Evolutionary conservation across 2,113 vertebrate species (phyloP).

Genomic region (Helogale parvula): DNA sequence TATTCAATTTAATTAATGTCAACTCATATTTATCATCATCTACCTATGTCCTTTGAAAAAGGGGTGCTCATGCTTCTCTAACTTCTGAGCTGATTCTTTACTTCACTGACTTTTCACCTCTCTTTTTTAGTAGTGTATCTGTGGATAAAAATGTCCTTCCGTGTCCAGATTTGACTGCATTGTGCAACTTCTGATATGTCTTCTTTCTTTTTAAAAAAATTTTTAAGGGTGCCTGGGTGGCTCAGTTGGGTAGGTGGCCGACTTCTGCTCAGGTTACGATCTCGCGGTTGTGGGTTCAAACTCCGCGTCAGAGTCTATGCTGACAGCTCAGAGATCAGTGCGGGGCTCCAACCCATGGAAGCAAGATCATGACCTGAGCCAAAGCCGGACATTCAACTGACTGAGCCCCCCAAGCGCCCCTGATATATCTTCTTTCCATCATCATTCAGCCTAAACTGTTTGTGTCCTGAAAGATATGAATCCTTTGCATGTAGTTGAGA

Average conservation of each 20-base stretch:
- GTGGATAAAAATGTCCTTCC: background rate
- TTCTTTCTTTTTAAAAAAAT: too few relatives aligned
- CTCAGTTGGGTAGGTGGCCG: too few relatives aligned
- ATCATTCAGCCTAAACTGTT: background rate
- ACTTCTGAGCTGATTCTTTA: background rate
- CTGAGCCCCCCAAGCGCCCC: too few relatives aligned
- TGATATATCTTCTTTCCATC: background rate
- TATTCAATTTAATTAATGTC: background rate
- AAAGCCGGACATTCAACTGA: too few relatives aligned
- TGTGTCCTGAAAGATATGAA: background rate
- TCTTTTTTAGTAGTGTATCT: background rate
- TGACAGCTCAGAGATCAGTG: too few relatives aligned
- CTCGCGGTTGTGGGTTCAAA: too few relatives aligned
- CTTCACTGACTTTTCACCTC: background rate
- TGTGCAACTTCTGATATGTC: background rate
- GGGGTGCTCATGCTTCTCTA: background rate
- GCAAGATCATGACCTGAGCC: too few relatives aligned
- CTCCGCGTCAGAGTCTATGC: too few relatives aligned
- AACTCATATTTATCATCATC: background rate
- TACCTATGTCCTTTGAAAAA: background rate
- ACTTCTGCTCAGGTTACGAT: too few relatives aligned
- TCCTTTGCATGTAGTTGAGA: background rate
- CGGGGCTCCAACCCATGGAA: too few relatives aligned
- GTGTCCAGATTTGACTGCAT: background rate
- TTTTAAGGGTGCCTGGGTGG: too few relatives aligned